Evolutionary conservation across 2,797 vertebrate species (phyloP), one percentile per base, ranked within the genome.

Genomic region (Champsocephalus esox): DNA sequence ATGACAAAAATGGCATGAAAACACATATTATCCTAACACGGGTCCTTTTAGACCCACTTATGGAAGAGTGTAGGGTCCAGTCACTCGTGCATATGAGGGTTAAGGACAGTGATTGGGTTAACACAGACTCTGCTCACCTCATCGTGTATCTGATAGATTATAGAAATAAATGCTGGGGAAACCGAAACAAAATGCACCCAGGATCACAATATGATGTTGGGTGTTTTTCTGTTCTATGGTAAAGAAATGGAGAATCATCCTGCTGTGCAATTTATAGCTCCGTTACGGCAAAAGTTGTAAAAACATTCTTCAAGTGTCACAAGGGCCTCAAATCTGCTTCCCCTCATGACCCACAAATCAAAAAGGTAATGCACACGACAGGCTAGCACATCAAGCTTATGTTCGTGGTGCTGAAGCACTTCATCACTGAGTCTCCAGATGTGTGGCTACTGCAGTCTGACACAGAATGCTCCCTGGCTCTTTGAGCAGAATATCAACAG

Each of bases 251-350:
- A 32, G n/a, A 63, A 45, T 24, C 55, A 72, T 70, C 52, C 79
- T 51, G 62, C 70, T 64, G 76, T 75, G 80, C 75, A 71, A 81
- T 87, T 81, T 83, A 84, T 80, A 55, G 75, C 66, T 78, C 34
- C 56, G 66, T 66, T 80, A 17, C 64, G 57, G 50, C 44, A 51
- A 72, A 32, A 60, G 66, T 44, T 74, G 49, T 28, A 54, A 55
- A 66, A 65, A 73, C 68, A 79, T 79, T 79, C 58, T 76, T 86
- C 79, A 82, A 38, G 57, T 81, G 54, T 55, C 60, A 71, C 70
- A 51, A 19, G 61, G 24, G 66, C 46, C 52, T 55, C 49, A 76
- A 82, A 54, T 48, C 55, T 63, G 63, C 45, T 69, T 81, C 52
- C 72, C 66, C 56, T 34, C 34, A 60, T 74, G 71, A 82, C 48